phyloP scores from a whole-genome alignment of 2,888 invertebrate genomes.

The Plagiodera versicolora region DNA sequence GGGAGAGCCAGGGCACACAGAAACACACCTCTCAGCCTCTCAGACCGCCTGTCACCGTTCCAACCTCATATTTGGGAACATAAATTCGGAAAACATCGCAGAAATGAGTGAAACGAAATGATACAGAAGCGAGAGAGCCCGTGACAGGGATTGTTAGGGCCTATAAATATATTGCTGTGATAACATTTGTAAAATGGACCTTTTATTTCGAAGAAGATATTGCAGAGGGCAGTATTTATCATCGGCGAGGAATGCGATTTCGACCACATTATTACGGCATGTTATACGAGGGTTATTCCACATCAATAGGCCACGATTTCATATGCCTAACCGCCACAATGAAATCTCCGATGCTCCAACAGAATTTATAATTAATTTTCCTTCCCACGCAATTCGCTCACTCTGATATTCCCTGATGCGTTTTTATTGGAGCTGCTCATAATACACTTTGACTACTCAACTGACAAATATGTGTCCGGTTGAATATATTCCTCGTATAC shows the following conservation, averaged over 20 bases:
- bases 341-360: conserved; percentile 35
- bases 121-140: conserved; percentile 33
- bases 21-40: conserved; percentile 47
- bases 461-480: neutral
- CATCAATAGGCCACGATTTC: conserved; percentile 47
- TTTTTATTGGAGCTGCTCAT: conserved; percentile 22
- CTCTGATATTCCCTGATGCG: conserved; percentile 21
- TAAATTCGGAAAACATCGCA: conserved; percentile 60
- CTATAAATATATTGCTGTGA: conserved; percentile 57
- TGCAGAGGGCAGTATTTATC: conserved; percentile 54
- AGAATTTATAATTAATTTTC: conserved; percentile 33
- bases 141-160: conserved; percentile 41
- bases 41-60: conserved; percentile 49
- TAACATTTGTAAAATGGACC: conserved; percentile 57
- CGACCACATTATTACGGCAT: conserved; percentile 44
- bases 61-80: conserved; percentile 60
- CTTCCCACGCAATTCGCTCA: conserved; percentile 20
- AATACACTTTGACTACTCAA: neutral
- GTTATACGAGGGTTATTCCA: conserved; percentile 38
- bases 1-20: conserved; percentile 41
- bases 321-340: conserved; percentile 45
- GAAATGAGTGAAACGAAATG: conserved; percentile 55
- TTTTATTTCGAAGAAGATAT: conserved; percentile 56
- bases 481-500: neutral
- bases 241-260: conserved; percentile 52